Evolutionary conservation across 92 coral and sea anemone genomes (phyloP).

Genomic region (Blastomussa wellsi): DNA sequence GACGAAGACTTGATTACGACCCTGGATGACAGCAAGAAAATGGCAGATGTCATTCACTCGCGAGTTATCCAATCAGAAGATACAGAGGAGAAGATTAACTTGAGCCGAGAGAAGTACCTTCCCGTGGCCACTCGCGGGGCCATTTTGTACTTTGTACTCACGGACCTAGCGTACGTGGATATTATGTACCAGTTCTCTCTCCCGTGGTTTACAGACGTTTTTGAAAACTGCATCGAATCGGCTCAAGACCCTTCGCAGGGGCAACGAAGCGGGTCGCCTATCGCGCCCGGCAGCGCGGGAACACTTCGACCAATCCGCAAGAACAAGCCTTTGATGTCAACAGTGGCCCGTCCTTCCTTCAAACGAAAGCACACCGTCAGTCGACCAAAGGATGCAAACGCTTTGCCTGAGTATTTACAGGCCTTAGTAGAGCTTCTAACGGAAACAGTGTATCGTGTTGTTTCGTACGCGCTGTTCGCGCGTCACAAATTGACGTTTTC

Average conservation of each 20-base stretch:
- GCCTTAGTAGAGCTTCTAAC: slow-evolving; percentile 82
- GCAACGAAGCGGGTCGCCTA: slow-evolving; percentile 69
- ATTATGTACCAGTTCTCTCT: slow-evolving; percentile 97
- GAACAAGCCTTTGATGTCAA: slow-evolving; percentile 38
- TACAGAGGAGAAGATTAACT: slow-evolving; percentile 70
- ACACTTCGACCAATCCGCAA: slow-evolving; percentile 77
- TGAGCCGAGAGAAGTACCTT: slow-evolving; percentile 84
- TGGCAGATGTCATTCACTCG: slow-evolving; percentile 85
- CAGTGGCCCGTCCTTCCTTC: slow-evolving; percentile 61
- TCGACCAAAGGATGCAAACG: slow-evolving; percentile 62
- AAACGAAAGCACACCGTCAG: slow-evolving; percentile 50
- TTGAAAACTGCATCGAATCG: slow-evolving; percentile 80
- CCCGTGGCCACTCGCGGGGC: slow-evolving; percentile 95
- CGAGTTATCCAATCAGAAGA: slow-evolving; percentile 90
- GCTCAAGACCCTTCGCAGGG: slow-evolving; percentile 48
- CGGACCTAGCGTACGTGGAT: slow-evolving; percentile 81
- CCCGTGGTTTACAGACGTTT: slow-evolving; percentile 85
- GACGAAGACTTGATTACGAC: slow-evolving; percentile 90
- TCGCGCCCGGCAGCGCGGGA: slow-evolving; percentile 91
- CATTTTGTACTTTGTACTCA: slow-evolving; percentile 83
- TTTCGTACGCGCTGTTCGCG: slow-evolving; percentile 86
- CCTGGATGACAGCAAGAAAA: slow-evolving; percentile 89
- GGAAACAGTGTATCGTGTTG: slow-evolving; percentile 88
- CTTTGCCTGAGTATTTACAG: slow-evolving; percentile 76
- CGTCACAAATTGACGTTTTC: slow-evolving; percentile 89